Conservation (phyloP, 2,113 vertebrate species). For the Silurus meridionalis region DNA sequence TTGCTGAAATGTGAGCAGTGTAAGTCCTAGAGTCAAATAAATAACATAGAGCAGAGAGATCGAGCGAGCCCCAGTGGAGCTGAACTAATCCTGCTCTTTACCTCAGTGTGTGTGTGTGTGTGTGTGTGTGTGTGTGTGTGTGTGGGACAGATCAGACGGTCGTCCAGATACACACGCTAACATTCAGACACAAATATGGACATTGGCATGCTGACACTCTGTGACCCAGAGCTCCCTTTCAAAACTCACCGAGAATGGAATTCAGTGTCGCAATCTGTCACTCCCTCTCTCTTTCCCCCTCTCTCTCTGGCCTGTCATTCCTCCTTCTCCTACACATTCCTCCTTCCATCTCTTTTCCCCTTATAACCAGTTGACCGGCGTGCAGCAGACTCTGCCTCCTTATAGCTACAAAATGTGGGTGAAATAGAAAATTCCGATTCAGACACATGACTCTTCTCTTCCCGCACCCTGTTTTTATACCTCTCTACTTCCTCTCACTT, state of each 20-base stretch:
- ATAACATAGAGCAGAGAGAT: conserved; percentile 19
- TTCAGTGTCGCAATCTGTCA: conserved; percentile 29
- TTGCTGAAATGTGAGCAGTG: conserved; percentile 36
- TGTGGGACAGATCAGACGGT: conserved; percentile 23
- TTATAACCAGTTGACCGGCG: not conserved
- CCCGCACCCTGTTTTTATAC: not conserved
- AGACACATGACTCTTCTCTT: not conserved
- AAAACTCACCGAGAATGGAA: conserved; percentile 40
- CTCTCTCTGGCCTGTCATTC: not conserved
- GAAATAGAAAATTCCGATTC: not conserved
- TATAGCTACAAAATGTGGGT: not conserved
- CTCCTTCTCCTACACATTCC: conserved; percentile 9
- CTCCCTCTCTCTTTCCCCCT: not conserved
- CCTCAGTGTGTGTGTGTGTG: conserved; percentile 6
- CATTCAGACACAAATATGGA: conserved; percentile 47
- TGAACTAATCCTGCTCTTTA: conserved; percentile 40
- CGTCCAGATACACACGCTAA: conserved; percentile 33
- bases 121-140: conserved; percentile 1
- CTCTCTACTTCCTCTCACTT: not conserved
- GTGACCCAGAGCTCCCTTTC: conserved; percentile 33
- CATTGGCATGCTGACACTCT: conserved; percentile 41
- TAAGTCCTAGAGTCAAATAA: conserved; percentile 36
- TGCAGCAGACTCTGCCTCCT: not conserved
- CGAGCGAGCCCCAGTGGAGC: conserved; percentile 34
- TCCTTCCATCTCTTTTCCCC: not conserved